These are phyloP conservation scores for Drosophila parthenogenetica DNA, from an alignment of 2,888 invertebrate genomes.

Conservation along the genomic window DNA sequence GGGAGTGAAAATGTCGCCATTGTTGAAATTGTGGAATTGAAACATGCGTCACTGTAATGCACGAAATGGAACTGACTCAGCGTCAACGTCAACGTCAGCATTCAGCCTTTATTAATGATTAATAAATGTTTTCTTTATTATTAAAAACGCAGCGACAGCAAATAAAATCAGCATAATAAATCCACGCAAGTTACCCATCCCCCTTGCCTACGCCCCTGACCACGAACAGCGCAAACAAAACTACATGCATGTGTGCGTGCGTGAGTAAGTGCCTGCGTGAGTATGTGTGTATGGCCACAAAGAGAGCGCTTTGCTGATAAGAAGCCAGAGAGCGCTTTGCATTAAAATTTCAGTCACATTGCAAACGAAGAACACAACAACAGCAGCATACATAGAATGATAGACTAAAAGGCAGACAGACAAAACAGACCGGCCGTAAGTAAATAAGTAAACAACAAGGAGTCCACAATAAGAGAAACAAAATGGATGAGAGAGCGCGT, in stretches of 20 bases:
- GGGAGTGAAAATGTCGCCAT: slow-evolving; percentile 3
- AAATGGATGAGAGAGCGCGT: background rate
- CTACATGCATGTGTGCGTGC: slow-evolving; percentile 16
- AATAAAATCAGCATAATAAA: slow-evolving; percentile 70
- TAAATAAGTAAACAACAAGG: slow-evolving; percentile 72
- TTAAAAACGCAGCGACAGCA: slow-evolving; percentile 64
- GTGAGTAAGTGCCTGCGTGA: slow-evolving; percentile 4
- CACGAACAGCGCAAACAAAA: slow-evolving; percentile 32
- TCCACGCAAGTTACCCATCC: slow-evolving; percentile 39
- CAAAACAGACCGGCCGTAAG: slow-evolving; percentile 57
- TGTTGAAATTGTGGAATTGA: slow-evolving; percentile 24
- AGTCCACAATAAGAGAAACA: slow-evolving; percentile 14
- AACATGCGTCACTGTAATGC: slow-evolving; percentile 34
- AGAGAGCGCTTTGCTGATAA: slow-evolving; percentile 46
- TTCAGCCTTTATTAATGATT: slow-evolving; percentile 60
- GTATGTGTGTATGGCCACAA: slow-evolving; percentile 23
- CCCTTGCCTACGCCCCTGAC: background rate
- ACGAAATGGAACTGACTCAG: slow-evolving; percentile 53
- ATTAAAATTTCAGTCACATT: slow-evolving; percentile 78
- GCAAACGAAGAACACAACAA: slow-evolving; percentile 57
- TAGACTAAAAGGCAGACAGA: slow-evolving; percentile 37
- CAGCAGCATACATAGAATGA: slow-evolving; percentile 47
- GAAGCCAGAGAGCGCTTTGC: slow-evolving; percentile 46
- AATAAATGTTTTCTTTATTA: slow-evolving; percentile 63
- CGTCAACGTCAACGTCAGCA: slow-evolving; percentile 25